Conservation (phyloP, 2,797 vertebrate species). For the Sciurus vulgaris region DNA sequence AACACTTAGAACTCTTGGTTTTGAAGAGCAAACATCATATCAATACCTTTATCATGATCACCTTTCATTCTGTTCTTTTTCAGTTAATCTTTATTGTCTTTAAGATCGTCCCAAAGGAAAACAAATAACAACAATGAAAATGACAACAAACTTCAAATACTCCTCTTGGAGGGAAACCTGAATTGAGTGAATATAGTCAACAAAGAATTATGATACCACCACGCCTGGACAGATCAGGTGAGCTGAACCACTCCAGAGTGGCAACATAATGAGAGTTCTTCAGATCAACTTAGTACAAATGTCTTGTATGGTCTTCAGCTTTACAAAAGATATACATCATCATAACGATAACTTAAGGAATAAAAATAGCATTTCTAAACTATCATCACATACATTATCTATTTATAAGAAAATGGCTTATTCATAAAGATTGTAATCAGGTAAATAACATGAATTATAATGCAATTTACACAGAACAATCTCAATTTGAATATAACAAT, state of each 20-base stretch:
- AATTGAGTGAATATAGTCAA: neutral
- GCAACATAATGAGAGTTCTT: neutral
- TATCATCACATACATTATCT: neutral
- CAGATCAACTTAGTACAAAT: neutral
- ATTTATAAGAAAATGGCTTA: constrained; percentile 28
- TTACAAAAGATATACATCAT: neutral
- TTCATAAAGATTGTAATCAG: constrained; percentile 39
- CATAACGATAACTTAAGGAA: neutral
- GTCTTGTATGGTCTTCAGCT: neutral
- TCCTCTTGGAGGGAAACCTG: neutral
- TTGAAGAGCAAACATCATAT: neutral
- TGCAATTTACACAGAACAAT: neutral
- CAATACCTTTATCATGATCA: neutral
- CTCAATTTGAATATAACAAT: neutral
- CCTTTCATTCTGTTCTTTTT: neutral
- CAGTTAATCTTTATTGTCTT: neutral
- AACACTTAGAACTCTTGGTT: neutral
- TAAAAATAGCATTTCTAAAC: neutral
- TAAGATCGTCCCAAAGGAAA: neutral
- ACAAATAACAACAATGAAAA: neutral
- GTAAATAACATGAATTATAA: neutral
- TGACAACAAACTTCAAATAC: neutral
- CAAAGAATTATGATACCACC: neutral
- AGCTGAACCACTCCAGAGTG: neutral
- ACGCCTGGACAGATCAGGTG: neutral